These are phyloP conservation scores for Holotrichia oblita DNA, from an alignment of 1,140 invertebrate genomes.

Conservation along the genomic window DNA sequence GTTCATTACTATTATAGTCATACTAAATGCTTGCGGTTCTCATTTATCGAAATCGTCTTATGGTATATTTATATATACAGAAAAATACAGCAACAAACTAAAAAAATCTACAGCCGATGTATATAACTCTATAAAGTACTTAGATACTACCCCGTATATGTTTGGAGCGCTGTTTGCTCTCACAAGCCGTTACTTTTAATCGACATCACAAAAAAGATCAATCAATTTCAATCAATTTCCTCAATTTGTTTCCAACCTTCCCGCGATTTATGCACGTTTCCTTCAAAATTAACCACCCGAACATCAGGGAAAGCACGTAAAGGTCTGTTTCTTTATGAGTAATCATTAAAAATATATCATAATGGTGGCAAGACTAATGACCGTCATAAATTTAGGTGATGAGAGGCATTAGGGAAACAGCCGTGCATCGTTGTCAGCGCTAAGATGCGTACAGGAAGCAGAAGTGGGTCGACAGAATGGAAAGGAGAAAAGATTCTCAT, in stretches of 20 bases:
- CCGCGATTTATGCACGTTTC: background rate
- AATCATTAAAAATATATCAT: constrained; percentile 32
- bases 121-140: no score
- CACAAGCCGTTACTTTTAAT: no score
- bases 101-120: no score
- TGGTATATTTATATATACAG: no score
- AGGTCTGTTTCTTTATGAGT: constrained; percentile 21
- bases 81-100: no score
- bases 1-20: no score
- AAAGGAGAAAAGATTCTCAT: background rate
- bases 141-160: no score
- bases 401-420: constrained; percentile 14
- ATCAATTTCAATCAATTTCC: no score
- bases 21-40: no score
- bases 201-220: no score
- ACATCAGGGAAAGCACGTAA: background rate
- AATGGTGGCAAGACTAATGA: constrained; percentile 22
- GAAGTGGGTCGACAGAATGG: background rate
- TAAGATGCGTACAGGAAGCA: background rate
- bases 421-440: background rate
- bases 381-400: constrained; percentile 29
- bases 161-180: no score
- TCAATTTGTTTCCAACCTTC: background rate
- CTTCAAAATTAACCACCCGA: constrained; percentile 2
- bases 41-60: no score